phyloP scores from a whole-genome alignment of 2,888 invertebrate species.

The Tetanocera ferruginea region DNA sequence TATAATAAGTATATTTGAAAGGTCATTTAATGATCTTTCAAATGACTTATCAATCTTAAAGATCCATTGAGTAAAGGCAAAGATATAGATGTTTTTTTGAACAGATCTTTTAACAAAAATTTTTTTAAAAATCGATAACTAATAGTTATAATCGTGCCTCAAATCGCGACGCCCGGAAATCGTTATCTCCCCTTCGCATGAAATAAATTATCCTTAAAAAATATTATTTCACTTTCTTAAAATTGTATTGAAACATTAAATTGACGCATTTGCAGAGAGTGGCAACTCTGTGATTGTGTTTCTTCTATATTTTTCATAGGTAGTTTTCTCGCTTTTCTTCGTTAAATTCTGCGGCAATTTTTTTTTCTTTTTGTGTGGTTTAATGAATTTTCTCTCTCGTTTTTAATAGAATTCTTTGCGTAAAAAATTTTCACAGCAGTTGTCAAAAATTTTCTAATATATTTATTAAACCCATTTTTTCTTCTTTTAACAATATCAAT shows the following conservation, averaged over 20 bases:
- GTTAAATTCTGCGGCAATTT: conserved; percentile 44
- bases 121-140: too few relatives aligned
- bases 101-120: too few relatives aligned
- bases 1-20: too few relatives aligned
- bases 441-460: conserved; percentile 17
- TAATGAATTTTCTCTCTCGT: conserved; percentile 37
- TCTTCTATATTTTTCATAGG: conserved; percentile 28
- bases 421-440: conserved; percentile 38
- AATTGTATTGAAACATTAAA: neutral
- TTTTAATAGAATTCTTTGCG: conserved; percentile 36
- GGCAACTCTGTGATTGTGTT: conserved; percentile 1
- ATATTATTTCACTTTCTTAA: neutral
- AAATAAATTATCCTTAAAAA: too few relatives aligned
- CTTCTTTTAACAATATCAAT: neutral
- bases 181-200: too few relatives aligned
- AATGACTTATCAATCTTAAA: too few relatives aligned
- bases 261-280: neutral
- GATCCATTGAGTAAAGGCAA: too few relatives aligned
- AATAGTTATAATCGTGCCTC: too few relatives aligned
- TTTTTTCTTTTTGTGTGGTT: conserved; percentile 34
- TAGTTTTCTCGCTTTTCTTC: conserved; percentile 45
- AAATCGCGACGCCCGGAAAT: too few relatives aligned
- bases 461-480: neutral
- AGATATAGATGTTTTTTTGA: too few relatives aligned
- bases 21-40: too few relatives aligned